Evolutionary conservation across 2,888 invertebrate species (phyloP), one percentile per base, ranked within the genome.

Genomic region (Archips xylosteana): DNA sequence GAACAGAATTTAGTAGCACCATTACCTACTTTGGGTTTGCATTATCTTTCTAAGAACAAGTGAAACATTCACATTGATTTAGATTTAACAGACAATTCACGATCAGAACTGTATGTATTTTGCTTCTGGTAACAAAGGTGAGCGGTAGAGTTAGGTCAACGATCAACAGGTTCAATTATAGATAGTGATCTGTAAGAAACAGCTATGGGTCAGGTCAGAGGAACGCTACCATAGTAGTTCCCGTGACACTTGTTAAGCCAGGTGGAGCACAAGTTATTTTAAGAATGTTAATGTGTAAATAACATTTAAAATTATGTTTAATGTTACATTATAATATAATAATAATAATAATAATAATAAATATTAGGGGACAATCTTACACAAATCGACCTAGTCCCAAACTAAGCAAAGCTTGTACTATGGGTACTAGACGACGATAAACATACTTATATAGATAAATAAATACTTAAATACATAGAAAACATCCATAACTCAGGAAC

Each of bases 51-150:
- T 67, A n/a, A 47, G 68, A 72, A 63, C 47, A 62, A 68, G 51
- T 68, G 67, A 68, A 62, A 42, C 45, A 34, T 54, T 86, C 85
- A 83, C 83, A 83, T 77, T 72, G 84, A 84, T 85, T 72, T 66
- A 71, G 76, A 86, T 84, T 84, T 75, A 74, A 75, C 77, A 76
- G 79, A 77, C 79, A 57, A 63, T 64, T 73, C 63, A 39, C 39
- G 63, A 68, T 67, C 23, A 23, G 68, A 64, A 64, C 68, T 62
- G 62, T 36, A 76, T 78, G 76, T 70, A 77, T 80, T 81, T 81
- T 80, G 84, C 85, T 85, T 81, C 86, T 81, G 84, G 80, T 80
- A 83, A 77, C 76, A 81, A 80, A 82, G 84, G 83, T 83, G 78
- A 83, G 70, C 63, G 62, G 76, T 75, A 73, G 78, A 78, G 79